Base-by-base conservation (phyloP, 1,140 invertebrate species). In the Macrobrachium rosenbergii region DNA sequence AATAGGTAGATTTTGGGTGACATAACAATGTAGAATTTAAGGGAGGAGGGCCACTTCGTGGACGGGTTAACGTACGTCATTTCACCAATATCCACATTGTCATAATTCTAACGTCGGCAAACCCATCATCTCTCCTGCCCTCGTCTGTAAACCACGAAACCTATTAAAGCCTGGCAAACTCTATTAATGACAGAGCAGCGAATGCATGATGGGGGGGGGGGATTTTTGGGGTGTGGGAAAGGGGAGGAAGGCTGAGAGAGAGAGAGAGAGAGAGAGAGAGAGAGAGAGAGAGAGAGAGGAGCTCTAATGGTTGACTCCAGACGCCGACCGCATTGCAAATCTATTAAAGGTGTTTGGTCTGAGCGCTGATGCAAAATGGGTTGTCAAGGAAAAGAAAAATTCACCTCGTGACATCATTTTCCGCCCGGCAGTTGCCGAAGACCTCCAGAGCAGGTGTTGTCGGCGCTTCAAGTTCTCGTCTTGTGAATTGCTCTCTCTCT, bases 271-370 rank as follows among this genome's bases (percentile, higher is more conserved):
- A 73, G 69, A 73, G n/a, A 72, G n/a, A 73, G 69, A 73, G 69
- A 73, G 69, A 73, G 69, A 73, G 69, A 73, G 69, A 73, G 69
- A 73, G 69, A 17, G 69, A 73, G 21, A 23, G 69, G 6, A 21
- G 43, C 14, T 73, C 43, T 16, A 73, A 37, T 14, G 69, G 16
- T 23, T 73, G 69, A 37, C 43, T 73, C 43, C 23, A 73, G 43
- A 73, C 17, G n/a, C 28, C 28, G 28, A 37, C 28, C 28, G 28
- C 28, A 37, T 37, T 37, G 28, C 28, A 37, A 37, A 37, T 37
- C 28, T 37, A 37, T 37, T 37, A 37, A 37, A 37, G 28, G 1
- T 37, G 28, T 37, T 37, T 37, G 28, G 28, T 37, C 28, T 37
- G 28, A 37, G 28, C 28, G 3, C 28, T 37, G 16, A 73, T 73